Conservation (phyloP, 2,113 vertebrate species). For the Falco punctatus region DNA sequence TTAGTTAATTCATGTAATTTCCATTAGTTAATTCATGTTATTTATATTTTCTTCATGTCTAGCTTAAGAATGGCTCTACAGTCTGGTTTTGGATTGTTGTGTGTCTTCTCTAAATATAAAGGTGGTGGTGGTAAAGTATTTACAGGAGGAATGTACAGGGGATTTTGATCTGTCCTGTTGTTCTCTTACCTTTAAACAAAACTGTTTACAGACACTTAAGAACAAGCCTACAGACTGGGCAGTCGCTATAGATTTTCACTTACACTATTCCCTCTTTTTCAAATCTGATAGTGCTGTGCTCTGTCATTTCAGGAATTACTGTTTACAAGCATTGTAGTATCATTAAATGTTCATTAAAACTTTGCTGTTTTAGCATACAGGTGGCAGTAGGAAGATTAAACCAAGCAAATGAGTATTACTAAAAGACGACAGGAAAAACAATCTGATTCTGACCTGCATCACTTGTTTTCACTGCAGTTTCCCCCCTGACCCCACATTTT, state of each 20-base stretch:
- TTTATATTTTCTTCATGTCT: not conserved
- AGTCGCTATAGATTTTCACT: not conserved
- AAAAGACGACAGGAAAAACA: not conserved
- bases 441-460: not conserved
- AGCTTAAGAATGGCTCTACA: not conserved
- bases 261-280: not conserved
- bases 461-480: not conserved
- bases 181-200: conserved; percentile 1
- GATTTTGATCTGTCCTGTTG: not conserved
- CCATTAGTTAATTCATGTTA: not conserved
- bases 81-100: not conserved
- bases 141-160: not conserved
- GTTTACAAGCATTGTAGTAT: not conserved
- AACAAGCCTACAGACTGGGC: not conserved
- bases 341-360: not conserved
- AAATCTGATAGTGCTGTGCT: not conserved
- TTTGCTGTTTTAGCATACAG: not conserved
- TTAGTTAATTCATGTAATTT: not conserved
- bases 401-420: not conserved
- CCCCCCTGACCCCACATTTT: not conserved
- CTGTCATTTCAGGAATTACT: not conserved
- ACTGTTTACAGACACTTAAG: not conserved
- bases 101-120: not conserved
- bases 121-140: not conserved
- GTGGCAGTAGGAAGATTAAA: conserved; percentile 14